phyloP scores from a whole-genome alignment of 2,113 vertebrate genomes.

The Egretta garzetta region DNA sequence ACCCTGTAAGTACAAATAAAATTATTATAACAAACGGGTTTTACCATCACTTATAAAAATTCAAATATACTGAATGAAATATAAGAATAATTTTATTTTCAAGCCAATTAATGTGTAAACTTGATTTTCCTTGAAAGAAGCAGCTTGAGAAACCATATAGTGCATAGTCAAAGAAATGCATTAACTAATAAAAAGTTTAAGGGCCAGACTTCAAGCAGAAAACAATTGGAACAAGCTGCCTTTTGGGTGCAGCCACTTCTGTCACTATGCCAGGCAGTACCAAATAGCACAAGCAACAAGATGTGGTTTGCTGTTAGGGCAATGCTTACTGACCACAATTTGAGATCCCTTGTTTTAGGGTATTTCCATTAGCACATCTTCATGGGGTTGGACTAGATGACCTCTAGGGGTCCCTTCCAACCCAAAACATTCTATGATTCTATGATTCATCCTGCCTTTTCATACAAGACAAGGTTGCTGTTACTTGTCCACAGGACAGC shows the following conservation, averaged over 20 bases:
- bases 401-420: no score
- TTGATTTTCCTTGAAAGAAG: not conserved
- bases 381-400: not conserved
- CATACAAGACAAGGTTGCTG: not conserved
- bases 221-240: not conserved
- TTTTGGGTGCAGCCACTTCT: not conserved
- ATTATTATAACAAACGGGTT: fast-evolving
- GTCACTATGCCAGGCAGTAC: not conserved
- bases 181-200: not conserved
- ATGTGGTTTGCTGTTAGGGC: not conserved
- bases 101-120: not conserved
- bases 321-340: not conserved
- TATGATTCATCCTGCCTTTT: not conserved
- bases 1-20: constrained; percentile 75
- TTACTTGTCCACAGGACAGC: not conserved
- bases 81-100: not conserved
- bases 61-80: not conserved
- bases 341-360: not conserved
- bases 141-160: not conserved
- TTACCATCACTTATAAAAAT: not conserved
- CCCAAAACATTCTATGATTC: no score
- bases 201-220: not conserved
- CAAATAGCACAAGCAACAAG: not conserved
- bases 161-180: not conserved
- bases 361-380: not conserved